A percentile compares a stretch with the other conserved stretches of the same genome.
Conservation (phyloP, 2,888 invertebrate genomes). For the Caradrina clavipalpis region DNA sequence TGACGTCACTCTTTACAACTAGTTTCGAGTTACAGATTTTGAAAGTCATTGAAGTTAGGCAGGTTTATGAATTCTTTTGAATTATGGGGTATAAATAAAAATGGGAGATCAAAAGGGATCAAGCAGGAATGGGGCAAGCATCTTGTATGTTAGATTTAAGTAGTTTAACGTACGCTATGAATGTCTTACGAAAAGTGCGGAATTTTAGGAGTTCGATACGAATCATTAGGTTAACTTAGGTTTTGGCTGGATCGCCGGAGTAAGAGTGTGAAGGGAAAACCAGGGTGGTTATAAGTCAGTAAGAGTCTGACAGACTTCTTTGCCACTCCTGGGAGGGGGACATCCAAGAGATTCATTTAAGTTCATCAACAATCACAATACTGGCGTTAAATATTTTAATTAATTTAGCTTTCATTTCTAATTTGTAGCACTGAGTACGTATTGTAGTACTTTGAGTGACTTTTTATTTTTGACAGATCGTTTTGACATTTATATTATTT, state of each 20-base stretch:
- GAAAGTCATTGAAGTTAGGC: constrained; percentile 52
- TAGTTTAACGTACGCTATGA: constrained; percentile 3
- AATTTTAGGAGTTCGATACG: background rate
- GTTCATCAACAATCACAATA: too few relatives aligned
- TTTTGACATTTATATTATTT: too few relatives aligned
- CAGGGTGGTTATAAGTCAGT: too few relatives aligned
- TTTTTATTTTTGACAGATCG: too few relatives aligned
- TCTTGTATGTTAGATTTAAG: constrained; percentile 19
- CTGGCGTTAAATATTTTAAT: too few relatives aligned
- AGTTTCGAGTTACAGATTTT: constrained; percentile 50
- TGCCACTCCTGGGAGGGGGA: too few relatives aligned
- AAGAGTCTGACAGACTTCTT: too few relatives aligned
- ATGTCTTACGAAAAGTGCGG: background rate
- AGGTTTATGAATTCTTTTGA: constrained; percentile 35
- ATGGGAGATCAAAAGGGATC: constrained; percentile 34
- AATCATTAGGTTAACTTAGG: constrained; percentile 18
- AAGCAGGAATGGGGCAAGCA: constrained; percentile 4
- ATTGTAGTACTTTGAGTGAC: too few relatives aligned
- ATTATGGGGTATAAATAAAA: constrained; percentile 18
- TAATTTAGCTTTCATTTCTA: too few relatives aligned
- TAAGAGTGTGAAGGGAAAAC: too few relatives aligned
- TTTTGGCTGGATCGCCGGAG: background rate
- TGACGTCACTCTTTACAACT: constrained; percentile 60
- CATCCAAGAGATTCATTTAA: too few relatives aligned
- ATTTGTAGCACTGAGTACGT: too few relatives aligned